Evolutionary conservation across 2,113 vertebrate species (phyloP).

Genomic region (Isurus oxyrinchus): DNA sequence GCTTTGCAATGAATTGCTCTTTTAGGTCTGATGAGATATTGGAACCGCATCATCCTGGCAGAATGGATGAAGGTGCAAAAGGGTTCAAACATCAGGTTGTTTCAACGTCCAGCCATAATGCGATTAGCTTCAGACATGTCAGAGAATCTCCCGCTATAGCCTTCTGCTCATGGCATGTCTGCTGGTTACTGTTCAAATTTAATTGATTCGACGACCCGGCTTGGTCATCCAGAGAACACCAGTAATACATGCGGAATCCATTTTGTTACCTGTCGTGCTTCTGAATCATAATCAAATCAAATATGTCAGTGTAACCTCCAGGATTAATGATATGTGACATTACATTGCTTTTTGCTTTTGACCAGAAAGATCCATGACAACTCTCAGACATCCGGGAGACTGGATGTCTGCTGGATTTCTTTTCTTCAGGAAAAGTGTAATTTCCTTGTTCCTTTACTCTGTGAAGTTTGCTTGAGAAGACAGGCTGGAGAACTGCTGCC

Average conservation of each 20-base stretch:
- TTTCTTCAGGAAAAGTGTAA: neutral
- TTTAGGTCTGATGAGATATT: neutral
- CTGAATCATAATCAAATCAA: neutral
- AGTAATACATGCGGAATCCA: neutral
- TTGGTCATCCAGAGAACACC: neutral
- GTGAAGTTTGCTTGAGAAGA: neutral
- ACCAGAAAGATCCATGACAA: neutral
- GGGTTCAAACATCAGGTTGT: neutral
- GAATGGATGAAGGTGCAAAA: neutral
- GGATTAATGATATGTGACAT: constrained; percentile 23
- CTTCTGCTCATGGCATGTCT: neutral
- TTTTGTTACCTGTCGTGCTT: neutral
- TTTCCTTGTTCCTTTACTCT: neutral
- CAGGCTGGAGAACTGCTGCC: neutral
- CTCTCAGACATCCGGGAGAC: neutral
- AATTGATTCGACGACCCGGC: neutral
- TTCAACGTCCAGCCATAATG: neutral
- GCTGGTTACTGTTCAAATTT: neutral
- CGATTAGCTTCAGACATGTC: neutral
- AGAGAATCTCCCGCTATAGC: neutral
- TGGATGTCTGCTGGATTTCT: neutral
- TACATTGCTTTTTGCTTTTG: neutral
- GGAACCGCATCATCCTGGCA: neutral
- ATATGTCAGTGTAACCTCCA: neutral
- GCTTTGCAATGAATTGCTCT: neutral